Conservation (phyloP, 2,888 invertebrate species). For the Hesperia comma region DNA sequence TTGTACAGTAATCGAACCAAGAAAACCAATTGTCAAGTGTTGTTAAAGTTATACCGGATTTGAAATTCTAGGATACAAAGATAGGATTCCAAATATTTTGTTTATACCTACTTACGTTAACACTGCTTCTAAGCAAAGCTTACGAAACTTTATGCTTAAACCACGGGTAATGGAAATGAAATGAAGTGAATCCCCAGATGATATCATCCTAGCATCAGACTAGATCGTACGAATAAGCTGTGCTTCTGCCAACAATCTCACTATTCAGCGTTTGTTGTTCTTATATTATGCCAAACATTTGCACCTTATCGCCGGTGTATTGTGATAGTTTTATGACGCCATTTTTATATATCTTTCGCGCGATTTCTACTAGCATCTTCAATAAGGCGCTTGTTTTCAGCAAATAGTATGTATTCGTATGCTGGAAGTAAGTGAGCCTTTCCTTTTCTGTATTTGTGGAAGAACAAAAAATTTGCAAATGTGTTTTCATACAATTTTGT, state of each 20-base stretch:
- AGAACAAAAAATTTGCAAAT: background rate
- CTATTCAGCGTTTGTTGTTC: constrained; percentile 72
- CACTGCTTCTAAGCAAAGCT: background rate
- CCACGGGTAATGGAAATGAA: constrained; percentile 20
- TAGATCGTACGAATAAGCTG: constrained; percentile 49
- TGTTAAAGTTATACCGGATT: background rate
- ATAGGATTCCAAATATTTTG: constrained; percentile 10
- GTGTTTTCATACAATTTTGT: background rate
- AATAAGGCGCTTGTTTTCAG: constrained; percentile 56
- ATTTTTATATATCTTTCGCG: constrained; percentile 62
- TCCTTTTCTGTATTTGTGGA: constrained; percentile 1
- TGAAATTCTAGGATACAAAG: too few relatives aligned
- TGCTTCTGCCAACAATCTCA: constrained; percentile 71
- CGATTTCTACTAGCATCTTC: constrained; percentile 54
- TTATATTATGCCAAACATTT: constrained; percentile 76
- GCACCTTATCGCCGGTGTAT: constrained; percentile 65
- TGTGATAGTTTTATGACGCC: constrained; percentile 69
- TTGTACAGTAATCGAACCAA: too few relatives aligned
- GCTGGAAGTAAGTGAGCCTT: constrained; percentile 6
- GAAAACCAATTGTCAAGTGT: too few relatives aligned
- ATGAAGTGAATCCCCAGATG: constrained; percentile 50
- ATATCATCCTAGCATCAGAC: constrained; percentile 55
- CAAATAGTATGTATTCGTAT: background rate
- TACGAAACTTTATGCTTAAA: constrained; percentile 22
- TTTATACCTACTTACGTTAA: too few relatives aligned